Evolutionary conservation across 2,888 invertebrate species (phyloP).

Genomic region (Athalia cordata): DNA sequence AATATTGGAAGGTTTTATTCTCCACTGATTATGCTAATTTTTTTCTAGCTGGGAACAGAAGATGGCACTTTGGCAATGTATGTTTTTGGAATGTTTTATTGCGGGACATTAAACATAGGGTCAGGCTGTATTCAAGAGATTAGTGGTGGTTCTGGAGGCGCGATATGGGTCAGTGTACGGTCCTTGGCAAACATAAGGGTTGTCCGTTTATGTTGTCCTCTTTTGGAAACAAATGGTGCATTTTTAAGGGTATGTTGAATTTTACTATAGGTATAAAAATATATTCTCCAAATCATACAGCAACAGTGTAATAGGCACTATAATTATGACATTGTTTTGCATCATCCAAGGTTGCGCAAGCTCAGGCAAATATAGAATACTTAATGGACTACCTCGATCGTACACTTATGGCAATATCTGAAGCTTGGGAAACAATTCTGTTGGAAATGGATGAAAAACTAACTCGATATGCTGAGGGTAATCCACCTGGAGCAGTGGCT

Average conservation of each 20-base stretch:
- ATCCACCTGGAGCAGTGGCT: constrained; percentile 87
- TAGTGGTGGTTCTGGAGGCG: constrained; percentile 65
- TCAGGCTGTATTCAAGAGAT: constrained; percentile 65
- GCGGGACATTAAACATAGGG: constrained; percentile 78
- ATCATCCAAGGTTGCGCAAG: constrained; percentile 64
- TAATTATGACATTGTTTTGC: too few relatives aligned
- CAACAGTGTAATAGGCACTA: too few relatives aligned
- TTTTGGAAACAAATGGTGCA: constrained; percentile 66
- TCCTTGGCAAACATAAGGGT: constrained; percentile 59
- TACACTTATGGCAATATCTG: constrained; percentile 87
- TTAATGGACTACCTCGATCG: constrained; percentile 83
- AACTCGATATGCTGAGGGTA: constrained; percentile 88
- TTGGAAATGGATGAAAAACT: constrained; percentile 96
- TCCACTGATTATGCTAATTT: constrained; percentile 55
- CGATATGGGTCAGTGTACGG: constrained; percentile 67
- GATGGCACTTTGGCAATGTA: constrained; percentile 81
- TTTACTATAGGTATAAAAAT: neutral
- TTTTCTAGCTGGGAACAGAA: constrained; percentile 87
- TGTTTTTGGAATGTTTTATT: constrained; percentile 90
- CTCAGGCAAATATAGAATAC: constrained; percentile 72
- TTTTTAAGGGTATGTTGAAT: constrained; percentile 65
- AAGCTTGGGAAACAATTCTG: constrained; percentile 96
- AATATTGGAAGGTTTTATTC: neutral
- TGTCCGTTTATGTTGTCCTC: constrained; percentile 64
- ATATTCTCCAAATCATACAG: too few relatives aligned